These are phyloP conservation scores for Amazonetta brasiliensis DNA, from an alignment of 2,797 vertebrate species.

Conservation along the genomic window DNA sequence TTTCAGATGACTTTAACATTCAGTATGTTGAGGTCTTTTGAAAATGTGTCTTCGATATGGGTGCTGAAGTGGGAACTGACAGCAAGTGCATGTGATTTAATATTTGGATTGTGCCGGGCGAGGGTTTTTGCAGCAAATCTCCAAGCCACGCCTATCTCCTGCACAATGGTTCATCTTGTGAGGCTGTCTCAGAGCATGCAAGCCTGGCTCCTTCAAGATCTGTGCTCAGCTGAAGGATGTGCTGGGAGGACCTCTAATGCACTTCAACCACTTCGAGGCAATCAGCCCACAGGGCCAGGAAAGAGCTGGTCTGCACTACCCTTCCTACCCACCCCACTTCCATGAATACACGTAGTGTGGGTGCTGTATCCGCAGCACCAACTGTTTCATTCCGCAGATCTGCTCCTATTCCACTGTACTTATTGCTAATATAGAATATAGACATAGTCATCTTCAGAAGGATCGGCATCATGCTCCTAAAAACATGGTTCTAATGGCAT, in stretches of 20 bases:
- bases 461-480: not conserved
- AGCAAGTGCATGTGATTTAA: not conserved
- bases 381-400: not conserved
- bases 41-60: not conserved
- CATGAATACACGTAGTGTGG: not conserved
- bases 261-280: not conserved
- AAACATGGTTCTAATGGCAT: not conserved
- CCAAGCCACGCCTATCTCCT: not conserved
- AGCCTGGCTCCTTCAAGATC: not conserved
- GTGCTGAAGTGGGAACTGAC: not conserved
- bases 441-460: not conserved
- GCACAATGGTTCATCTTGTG: not conserved
- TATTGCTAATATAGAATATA: not conserved
- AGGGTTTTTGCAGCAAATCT: not conserved
- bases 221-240: not conserved
- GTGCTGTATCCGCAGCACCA: not conserved
- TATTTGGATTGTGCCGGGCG: not conserved
- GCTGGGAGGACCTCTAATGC: not conserved
- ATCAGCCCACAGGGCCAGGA: not conserved
- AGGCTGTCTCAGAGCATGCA: accelerated
- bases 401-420: not conserved
- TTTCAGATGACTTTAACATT: not conserved
- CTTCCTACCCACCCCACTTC: not conserved
- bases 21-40: not conserved
- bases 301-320: not conserved